Percentiles rank a stretch among this genome's conserved stretches.
Evolutionary conservation across 2,888 invertebrate genomes (phyloP).

Genomic region (Euzophera pinguis): DNA sequence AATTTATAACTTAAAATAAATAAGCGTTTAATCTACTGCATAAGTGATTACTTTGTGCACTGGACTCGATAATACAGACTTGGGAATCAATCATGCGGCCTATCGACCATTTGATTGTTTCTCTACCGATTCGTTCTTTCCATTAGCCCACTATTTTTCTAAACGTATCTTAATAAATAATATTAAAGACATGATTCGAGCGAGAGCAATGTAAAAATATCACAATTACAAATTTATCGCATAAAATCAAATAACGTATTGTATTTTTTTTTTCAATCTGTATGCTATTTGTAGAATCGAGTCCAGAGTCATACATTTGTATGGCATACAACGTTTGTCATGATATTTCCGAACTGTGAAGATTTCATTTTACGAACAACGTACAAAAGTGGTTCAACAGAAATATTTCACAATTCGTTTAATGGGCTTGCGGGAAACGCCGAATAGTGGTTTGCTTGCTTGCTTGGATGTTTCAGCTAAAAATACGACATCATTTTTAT

Average conservation of each 20-base stretch:
- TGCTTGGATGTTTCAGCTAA: background rate
- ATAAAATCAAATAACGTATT: no score
- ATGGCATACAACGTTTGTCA: slow-evolving; percentile 12
- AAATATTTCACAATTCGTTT: slow-evolving; percentile 9
- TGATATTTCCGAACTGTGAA: slow-evolving; percentile 7
- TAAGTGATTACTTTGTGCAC: background rate
- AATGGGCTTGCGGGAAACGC: slow-evolving; percentile 3
- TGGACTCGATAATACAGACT: background rate
- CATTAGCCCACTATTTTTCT: no score
- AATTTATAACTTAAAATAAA: background rate
- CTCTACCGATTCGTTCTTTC: no score
- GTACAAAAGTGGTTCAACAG: background rate
- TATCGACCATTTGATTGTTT: no score
- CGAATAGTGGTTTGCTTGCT: background rate
- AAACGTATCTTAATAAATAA: no score
- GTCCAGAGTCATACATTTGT: background rate
- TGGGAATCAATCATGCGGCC: no score
- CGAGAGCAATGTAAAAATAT: no score
- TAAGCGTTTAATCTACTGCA: slow-evolving; percentile 4
- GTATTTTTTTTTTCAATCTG: no score
- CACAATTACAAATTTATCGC: no score
- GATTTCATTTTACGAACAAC: background rate
- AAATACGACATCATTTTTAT: no score
- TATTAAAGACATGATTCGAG: no score
- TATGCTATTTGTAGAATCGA: no score